Percentiles rank a stretch among this genome's conserved stretches.
Evolutionary conservation across 2,113 vertebrate genomes (phyloP).

Genomic region (Crotophaga sulcirostris): DNA sequence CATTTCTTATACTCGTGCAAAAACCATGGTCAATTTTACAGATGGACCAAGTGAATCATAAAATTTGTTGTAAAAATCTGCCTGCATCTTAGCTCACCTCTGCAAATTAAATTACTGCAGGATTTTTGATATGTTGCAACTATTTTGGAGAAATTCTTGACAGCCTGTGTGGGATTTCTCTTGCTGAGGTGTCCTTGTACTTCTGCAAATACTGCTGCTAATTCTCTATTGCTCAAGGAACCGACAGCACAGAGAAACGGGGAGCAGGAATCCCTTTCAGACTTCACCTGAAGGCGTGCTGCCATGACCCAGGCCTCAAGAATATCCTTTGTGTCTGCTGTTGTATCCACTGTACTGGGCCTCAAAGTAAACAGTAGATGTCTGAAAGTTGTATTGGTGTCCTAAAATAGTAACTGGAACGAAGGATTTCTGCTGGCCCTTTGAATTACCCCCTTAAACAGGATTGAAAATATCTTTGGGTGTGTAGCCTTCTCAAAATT

Average conservation of each 20-base stretch:
- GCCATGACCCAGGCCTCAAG: background rate
- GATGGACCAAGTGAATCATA: background rate
- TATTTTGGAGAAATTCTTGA: background rate
- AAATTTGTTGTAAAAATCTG: background rate
- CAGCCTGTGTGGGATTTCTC: background rate
- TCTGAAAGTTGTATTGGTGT: background rate
- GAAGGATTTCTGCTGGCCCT: background rate
- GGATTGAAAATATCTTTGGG: background rate
- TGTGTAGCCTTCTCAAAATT: background rate
- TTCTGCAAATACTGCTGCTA: background rate
- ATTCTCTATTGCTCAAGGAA: background rate
- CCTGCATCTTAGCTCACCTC: background rate
- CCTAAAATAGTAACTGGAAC: background rate
- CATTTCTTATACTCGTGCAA: background rate
- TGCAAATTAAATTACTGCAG: background rate
- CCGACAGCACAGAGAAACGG: rapidly evolving
- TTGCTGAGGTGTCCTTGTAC: background rate
- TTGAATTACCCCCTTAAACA: background rate
- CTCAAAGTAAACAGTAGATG: background rate
- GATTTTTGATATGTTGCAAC: background rate
- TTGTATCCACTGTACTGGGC: background rate
- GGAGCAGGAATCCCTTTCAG: background rate
- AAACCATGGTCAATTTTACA: rapidly evolving
- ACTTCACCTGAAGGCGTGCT: background rate
- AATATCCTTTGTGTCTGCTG: background rate